Percentiles rank a stretch among this genome's conserved stretches.
phyloP scores from a whole-genome alignment of 2,888 invertebrate genomes.

The Gisinianus flammeolus region DNA sequence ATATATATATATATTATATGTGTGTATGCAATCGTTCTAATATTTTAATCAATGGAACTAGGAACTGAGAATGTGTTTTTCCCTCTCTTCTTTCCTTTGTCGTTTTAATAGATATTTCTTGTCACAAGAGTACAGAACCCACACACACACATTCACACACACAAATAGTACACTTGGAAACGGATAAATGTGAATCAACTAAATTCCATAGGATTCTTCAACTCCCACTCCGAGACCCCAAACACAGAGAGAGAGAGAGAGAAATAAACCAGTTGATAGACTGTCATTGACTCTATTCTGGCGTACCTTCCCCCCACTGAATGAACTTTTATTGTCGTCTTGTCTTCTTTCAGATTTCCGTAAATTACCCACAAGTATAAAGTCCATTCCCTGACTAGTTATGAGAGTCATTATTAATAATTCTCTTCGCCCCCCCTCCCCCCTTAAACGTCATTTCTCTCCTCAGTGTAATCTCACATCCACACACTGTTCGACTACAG shows the following conservation, averaged over 20 bases:
- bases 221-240: not conserved
- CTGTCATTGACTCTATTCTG: conserved; percentile 2
- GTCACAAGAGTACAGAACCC: not conserved
- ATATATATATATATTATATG: no score
- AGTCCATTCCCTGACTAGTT: no score
- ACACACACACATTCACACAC: no score
- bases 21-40: conserved; percentile 8
- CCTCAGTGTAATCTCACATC: not conserved
- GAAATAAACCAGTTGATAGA: not conserved
- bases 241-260: not conserved
- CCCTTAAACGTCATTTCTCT: not conserved
- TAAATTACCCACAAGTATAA: no score
- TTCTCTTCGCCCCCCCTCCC: not conserved
- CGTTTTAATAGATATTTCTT: not conserved
- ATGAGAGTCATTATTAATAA: not conserved
- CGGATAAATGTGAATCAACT: not conserved
- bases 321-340: conserved; percentile 10
- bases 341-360: not conserved
- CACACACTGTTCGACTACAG: not conserved
- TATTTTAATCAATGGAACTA: conserved; percentile 12
- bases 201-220: not conserved
- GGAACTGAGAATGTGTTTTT: no score
- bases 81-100: not conserved
- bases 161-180: no score
- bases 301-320: not conserved